Conservation (phyloP, 2,797 vertebrate genomes). For the Phylloscopus collybita region DNA sequence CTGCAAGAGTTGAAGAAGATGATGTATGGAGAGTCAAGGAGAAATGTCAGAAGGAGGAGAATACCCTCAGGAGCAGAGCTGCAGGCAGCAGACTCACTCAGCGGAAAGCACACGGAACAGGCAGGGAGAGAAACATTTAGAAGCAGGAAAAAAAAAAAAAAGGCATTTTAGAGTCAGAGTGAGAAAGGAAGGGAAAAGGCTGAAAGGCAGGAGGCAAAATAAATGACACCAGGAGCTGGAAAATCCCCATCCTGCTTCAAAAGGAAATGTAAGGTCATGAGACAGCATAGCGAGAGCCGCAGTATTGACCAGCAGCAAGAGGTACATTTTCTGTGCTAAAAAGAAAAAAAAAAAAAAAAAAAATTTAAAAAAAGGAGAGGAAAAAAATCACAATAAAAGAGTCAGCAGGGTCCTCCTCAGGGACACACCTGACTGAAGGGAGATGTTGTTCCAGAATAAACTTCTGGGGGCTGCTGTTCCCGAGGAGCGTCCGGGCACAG, state of each 20-base stretch:
- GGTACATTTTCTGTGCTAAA: background rate
- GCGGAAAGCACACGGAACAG: background rate
- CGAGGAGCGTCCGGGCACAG: background rate
- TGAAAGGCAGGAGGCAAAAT: constrained; percentile 17
- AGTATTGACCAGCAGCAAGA: background rate
- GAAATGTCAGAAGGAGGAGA: constrained; percentile 20
- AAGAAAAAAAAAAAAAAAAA: background rate
- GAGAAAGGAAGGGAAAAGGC: background rate
- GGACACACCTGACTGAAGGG: background rate
- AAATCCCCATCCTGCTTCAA: background rate
- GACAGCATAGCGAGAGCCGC: background rate
- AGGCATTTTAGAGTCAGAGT: background rate
- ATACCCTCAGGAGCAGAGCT: background rate
- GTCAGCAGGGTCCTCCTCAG: background rate
- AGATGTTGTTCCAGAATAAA: background rate
- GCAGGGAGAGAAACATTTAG: background rate
- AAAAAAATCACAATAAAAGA: too few relatives aligned
- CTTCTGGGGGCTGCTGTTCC: background rate
- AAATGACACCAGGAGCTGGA: constrained; percentile 22
- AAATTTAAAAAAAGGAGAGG: too few relatives aligned
- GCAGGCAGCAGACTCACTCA: background rate
- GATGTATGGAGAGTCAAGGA: background rate
- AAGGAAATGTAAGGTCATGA: constrained; percentile 2
- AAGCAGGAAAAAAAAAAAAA: background rate
- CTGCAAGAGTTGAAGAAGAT: background rate